Conservation (phyloP, 2,113 vertebrate species). For the Lathamus discolor region DNA sequence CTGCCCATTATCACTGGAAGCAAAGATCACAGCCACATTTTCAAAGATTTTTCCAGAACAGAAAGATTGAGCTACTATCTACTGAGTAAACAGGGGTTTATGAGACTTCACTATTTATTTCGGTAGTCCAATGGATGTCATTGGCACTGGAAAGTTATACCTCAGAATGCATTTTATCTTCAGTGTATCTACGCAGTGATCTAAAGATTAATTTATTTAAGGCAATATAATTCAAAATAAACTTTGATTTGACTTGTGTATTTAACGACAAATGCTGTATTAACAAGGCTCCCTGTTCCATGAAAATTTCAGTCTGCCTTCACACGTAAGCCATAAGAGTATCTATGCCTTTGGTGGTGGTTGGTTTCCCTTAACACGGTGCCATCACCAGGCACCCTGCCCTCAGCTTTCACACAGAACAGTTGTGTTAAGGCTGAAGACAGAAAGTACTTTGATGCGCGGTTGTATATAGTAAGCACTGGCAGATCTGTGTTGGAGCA, state of each 20-base stretch:
- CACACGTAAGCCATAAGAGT: neutral
- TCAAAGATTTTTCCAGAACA: neutral
- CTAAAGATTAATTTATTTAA: neutral
- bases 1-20: neutral
- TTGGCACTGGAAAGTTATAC: neutral
- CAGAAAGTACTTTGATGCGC: neutral
- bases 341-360: neutral
- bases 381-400: neutral
- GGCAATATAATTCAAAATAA: neutral
- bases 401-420: neutral
- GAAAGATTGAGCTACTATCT: neutral
- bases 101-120: neutral
- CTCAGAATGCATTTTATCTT: neutral
- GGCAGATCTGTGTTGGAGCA: neutral
- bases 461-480: neutral
- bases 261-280: neutral
- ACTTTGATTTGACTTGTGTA: neutral
- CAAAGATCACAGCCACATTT: neutral
- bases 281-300: neutral
- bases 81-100: neutral
- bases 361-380: neutral
- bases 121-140: neutral
- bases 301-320: neutral
- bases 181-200: neutral
- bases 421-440: neutral